Conservation (phyloP, 2,888 invertebrate species). For the Lepidochitona cinerea region DNA sequence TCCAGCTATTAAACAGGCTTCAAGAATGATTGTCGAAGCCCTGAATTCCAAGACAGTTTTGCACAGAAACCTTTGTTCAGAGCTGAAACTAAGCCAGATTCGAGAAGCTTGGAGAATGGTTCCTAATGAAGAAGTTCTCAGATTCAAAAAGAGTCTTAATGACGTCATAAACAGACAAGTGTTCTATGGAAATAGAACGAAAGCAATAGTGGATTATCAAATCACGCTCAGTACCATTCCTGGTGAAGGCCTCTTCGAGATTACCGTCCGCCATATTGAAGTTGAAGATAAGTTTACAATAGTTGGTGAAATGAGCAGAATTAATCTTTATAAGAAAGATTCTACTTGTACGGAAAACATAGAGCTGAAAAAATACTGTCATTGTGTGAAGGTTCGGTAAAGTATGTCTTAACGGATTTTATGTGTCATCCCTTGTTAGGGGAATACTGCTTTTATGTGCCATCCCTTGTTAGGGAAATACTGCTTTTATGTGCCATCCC, state of each 20-base stretch:
- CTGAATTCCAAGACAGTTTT: conserved; percentile 74
- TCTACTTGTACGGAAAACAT: conserved; percentile 66
- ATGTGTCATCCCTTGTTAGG: no score
- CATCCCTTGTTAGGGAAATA: no score
- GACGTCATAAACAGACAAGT: conserved; percentile 47
- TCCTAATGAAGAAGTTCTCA: conserved; percentile 40
- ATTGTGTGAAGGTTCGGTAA: conserved; percentile 42
- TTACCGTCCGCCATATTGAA: conserved; percentile 77
- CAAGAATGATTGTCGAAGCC: conserved; percentile 76
- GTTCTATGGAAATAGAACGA: conserved; percentile 35
- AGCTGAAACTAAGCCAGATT: conserved; percentile 77
- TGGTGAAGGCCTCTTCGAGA: conserved; percentile 84
- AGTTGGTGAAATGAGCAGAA: conserved; percentile 76
- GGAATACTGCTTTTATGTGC: no score
- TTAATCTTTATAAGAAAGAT: conserved; percentile 70
- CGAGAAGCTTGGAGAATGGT: conserved; percentile 76
- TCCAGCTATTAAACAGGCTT: conserved; percentile 74
- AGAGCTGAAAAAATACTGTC: conserved; percentile 66
- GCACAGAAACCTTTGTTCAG: conserved; percentile 37
- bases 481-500: no score
- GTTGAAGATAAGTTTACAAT: conserved; percentile 71
- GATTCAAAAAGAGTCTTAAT: conserved; percentile 65
- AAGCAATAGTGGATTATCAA: conserved; percentile 71
- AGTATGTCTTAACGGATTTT: neutral
- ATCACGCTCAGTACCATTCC: conserved; percentile 79